Evolutionary conservation across 2,888 invertebrate species (phyloP).

Genomic region (Lasioglossum marginatum): DNA sequence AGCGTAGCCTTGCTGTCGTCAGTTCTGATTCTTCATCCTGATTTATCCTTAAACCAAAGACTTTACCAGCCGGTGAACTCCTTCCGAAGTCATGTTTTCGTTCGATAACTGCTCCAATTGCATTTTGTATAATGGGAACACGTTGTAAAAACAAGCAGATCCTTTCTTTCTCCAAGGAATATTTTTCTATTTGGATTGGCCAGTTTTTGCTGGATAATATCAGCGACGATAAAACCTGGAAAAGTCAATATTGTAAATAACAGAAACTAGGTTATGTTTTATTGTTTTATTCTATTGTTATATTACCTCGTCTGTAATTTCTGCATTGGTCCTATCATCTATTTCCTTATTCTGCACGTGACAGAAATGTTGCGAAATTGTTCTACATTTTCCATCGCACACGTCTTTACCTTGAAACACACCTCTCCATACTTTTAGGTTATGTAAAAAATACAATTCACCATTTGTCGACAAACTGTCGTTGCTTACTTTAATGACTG

Average conservation of each 20-base stretch:
- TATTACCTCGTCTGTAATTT: conserved; percentile 74
- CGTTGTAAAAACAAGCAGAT: conserved; percentile 86
- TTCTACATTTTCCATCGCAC: conserved; percentile 58
- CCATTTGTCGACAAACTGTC: conserved; percentile 87
- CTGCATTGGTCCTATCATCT: conserved; percentile 46
- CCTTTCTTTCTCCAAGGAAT: conserved; percentile 84
- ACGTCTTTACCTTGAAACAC: conserved; percentile 71
- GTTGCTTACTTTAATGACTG: conserved; percentile 87
- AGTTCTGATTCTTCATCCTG: conserved; percentile 76
- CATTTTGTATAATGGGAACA: conserved; percentile 72
- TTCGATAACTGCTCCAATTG: conserved; percentile 77
- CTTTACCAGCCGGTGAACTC: conserved; percentile 49
- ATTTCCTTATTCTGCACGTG: conserved; percentile 54
- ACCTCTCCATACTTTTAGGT: conserved; percentile 87
- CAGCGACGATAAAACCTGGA: conserved; percentile 80
- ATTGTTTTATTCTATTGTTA: conserved; percentile 2
- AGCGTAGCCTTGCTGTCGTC: conserved; percentile 81
- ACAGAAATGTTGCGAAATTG: conserved; percentile 77
- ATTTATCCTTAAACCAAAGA: conserved; percentile 69
- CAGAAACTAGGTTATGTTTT: conserved; percentile 52
- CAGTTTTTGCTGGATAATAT: conserved; percentile 85
- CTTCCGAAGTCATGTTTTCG: conserved; percentile 78
- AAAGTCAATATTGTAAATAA: conserved; percentile 19
- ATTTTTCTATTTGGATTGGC: conserved; percentile 84
- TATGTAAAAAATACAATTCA: conserved; percentile 88